These are phyloP conservation scores for Hirtodrosophila duncani DNA, from an alignment of 2,888 invertebrate genomes.

Conservation along the genomic window DNA sequence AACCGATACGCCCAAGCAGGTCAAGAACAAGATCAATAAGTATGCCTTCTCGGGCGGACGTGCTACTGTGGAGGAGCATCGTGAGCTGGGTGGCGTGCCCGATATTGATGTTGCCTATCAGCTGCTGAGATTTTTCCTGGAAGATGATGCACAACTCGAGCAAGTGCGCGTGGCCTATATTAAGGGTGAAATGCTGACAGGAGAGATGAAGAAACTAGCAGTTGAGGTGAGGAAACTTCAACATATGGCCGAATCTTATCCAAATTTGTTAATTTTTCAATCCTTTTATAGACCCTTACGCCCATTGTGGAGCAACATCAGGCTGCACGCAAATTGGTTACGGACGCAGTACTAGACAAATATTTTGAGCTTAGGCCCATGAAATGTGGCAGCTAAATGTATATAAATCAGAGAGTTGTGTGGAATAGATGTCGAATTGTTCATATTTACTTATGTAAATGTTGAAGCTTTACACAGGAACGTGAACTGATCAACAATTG, in stretches of 20 bases:
- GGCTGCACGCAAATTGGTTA: constrained; percentile 86
- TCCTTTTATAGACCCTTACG: constrained; percentile 80
- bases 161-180: constrained; percentile 80
- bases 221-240: constrained; percentile 81
- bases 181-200: constrained; percentile 91
- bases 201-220: constrained; percentile 94
- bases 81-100: constrained; percentile 94
- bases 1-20: constrained; percentile 96
- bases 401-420: background rate
- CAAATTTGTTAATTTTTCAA: background rate
- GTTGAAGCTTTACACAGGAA: too few species aligned
- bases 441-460: too few species aligned
- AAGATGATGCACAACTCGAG: constrained; percentile 92
- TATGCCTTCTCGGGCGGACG: constrained; percentile 99
- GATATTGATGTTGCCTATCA: constrained; percentile 97
- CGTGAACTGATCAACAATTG: too few species aligned
- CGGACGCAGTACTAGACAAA: constrained; percentile 89
- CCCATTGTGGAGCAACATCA: constrained; percentile 91
- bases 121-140: constrained; percentile 95
- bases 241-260: background rate
- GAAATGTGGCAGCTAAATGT: constrained; percentile 78
- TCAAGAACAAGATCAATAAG: constrained; percentile 97
- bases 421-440: too few species aligned
- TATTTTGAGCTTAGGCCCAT: constrained; percentile 92
- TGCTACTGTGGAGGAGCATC: constrained; percentile 94